A percentile compares a stretch with the other conserved stretches of the same genome.
Evolutionary conservation across 2,113 vertebrate species (phyloP).

Genomic region (Centropus unirufus): DNA sequence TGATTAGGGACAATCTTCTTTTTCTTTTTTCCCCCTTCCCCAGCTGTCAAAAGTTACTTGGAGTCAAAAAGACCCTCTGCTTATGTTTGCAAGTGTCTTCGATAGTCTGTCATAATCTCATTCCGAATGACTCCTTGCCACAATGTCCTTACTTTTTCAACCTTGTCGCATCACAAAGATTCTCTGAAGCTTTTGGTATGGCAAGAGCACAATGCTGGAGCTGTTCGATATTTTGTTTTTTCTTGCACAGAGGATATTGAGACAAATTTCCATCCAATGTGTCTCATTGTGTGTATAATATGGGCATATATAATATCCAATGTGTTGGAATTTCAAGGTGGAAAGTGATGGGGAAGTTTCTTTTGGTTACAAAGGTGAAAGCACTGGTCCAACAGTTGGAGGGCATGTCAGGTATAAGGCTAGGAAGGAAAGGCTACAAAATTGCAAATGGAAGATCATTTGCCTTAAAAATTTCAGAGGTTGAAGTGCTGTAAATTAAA

Average conservation of each 20-base stretch:
- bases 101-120: background rate
- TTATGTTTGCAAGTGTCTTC: background rate
- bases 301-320: too few species aligned
- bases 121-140: background rate
- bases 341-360: background rate
- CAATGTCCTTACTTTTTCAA: background rate
- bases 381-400: background rate
- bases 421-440: background rate
- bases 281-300: too few species aligned
- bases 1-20: background rate
- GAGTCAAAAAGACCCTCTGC: background rate
- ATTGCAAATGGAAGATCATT: background rate
- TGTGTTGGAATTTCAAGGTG: background rate
- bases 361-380: background rate
- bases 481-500: background rate
- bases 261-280: background rate
- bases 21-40: rapidly evolving
- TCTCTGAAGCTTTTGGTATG: background rate
- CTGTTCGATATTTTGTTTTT: background rate
- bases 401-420: background rate
- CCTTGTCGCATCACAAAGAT: rapidly evolving
- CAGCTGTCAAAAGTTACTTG: background rate
- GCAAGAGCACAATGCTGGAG: background rate
- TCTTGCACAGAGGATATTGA: background rate
- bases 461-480: background rate